Evolutionary conservation across 2,888 invertebrate species (phyloP), one percentile per base, ranked within the genome.

Genomic region (Pecten maximus): DNA sequence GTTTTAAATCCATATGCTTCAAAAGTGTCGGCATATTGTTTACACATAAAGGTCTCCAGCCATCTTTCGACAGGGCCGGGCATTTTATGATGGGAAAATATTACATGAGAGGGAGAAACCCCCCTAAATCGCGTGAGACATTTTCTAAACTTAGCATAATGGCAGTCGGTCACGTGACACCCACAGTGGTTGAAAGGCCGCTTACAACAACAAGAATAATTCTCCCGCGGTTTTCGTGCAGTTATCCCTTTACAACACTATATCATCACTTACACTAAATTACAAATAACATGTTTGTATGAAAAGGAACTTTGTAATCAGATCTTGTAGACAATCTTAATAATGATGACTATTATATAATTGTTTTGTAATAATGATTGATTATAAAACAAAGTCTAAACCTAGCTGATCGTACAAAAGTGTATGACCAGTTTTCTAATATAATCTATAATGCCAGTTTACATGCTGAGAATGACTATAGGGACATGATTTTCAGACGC

Each of bases 1-100:
- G 96, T 95, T 94, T 95, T 95, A 92, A 94, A 96, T 90, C 96
- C 96, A 92, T 93, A 96, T 60, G 94, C 93, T 89, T 96, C 95
- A 93, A 96, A 96, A 86, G 94, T 93, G 90, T 95, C 94, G 40
- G 96, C 95, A 93, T 96, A 96, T 90, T 96, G 95, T 93, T 94
- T 94, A 92, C 96, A 96, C 95, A 96, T 95, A 94, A 96, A 96
- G 87, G 96, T 95, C 92, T 96, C 95, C 88, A 96, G 94, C 96
- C 96, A 96, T 94, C 95, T 94, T 93, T 95, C 96, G 23, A 96
- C 95, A 88, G 94, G 95, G 89, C 95, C 94, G 89, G 95, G 94
- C 96, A 96, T 96, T 90, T 91, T 94, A 92, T 91, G 88, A 88
- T 89, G 87, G 54, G 74, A 90, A 39, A 60, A 89, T 88, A 89